Percentiles rank a stretch among this genome's conserved stretches.
These are phyloP conservation scores for Coturnix japonica DNA, from an alignment of 2,113 vertebrate species.

Conservation along the genomic window DNA sequence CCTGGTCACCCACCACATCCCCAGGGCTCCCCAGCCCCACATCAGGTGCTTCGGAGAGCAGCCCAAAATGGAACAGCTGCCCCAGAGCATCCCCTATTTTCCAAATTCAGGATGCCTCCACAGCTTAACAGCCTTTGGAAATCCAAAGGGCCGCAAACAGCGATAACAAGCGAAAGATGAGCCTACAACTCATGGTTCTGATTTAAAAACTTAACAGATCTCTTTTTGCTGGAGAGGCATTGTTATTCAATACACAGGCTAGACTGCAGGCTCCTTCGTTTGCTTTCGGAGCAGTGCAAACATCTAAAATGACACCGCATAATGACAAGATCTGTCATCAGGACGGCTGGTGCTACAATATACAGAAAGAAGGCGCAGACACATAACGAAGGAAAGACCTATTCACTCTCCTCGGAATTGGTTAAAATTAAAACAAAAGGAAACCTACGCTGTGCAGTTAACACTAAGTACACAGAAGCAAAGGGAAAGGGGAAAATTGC, in stretches of 20 bases:
- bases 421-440: slow-evolving; percentile 39
- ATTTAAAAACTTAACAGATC: slow-evolving; percentile 63
- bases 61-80: not conserved
- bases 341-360: slow-evolving; percentile 35
- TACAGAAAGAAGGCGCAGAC: slow-evolving; percentile 8
- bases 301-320: slow-evolving; percentile 56
- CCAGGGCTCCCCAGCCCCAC: not conserved
- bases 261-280: slow-evolving; percentile 59
- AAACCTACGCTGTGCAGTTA: slow-evolving; percentile 4
- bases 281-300: slow-evolving; percentile 71
- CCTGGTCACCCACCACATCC: not conserved
- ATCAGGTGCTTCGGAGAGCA: not conserved
- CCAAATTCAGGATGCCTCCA: not conserved
- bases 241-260: slow-evolving; percentile 65
- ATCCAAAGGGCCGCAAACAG: not conserved
- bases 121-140: not conserved
- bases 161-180: not conserved
- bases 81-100: not conserved
- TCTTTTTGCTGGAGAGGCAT: slow-evolving; percentile 38
- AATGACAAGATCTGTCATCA: slow-evolving; percentile 65
- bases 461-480: not conserved
- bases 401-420: slow-evolving; percentile 21
- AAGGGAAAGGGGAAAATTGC: not conserved
- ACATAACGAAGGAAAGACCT: not conserved
- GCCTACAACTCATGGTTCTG: not conserved